Conservation (phyloP, 2,113 vertebrate genomes). For the Pseudopipra pipra region DNA sequence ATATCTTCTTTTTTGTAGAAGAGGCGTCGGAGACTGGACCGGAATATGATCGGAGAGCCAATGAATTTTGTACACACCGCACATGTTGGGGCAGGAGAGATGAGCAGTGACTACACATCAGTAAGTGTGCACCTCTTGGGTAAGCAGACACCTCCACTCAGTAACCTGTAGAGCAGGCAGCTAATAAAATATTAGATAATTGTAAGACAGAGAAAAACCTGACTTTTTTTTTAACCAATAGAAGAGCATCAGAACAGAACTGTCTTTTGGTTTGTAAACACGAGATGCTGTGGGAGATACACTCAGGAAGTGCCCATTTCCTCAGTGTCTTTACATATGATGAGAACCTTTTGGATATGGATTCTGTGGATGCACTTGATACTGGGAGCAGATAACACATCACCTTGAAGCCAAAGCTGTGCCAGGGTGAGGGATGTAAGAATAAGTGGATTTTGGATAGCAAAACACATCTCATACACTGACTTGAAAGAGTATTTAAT, state of each 20-base stretch:
- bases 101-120: constrained; percentile 75
- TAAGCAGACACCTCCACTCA: background rate
- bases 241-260: background rate
- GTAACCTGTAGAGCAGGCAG: background rate
- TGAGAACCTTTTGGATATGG: background rate
- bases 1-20: constrained; percentile 61
- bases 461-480: background rate
- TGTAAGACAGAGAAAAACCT: background rate
- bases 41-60: constrained; percentile 90
- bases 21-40: constrained; percentile 83
- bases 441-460: background rate
- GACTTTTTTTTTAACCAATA: background rate
- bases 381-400: background rate
- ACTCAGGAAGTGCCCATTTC: background rate
- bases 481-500: background rate
- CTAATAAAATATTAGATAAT: background rate
- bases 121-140: constrained; percentile 66
- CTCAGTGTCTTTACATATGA: background rate
- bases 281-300: background rate
- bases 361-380: background rate
- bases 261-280: background rate
- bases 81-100: constrained; percentile 86
- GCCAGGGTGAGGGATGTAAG: background rate
- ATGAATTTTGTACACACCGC: constrained; percentile 92
- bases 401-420: background rate